phyloP scores from a whole-genome alignment of 2,888 invertebrate genomes.

The Yponomeuta sedellus region DNA sequence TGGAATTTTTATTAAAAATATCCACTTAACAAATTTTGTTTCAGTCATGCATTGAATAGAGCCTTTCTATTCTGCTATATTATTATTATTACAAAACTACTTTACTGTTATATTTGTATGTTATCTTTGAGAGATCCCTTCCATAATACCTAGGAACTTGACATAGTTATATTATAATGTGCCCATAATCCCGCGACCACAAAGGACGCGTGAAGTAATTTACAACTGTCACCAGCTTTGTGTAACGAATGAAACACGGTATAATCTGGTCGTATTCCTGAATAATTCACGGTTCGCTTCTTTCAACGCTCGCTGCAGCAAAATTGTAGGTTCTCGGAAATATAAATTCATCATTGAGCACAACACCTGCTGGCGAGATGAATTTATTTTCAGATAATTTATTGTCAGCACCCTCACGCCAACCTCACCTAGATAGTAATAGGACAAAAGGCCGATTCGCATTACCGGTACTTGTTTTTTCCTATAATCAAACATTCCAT shows the following conservation, averaged over 20 bases:
- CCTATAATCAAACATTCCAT: too few species aligned
- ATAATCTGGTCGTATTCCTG: not conserved
- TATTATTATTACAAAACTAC: too few species aligned
- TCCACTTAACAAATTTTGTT: too few species aligned
- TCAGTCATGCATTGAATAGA: too few species aligned
- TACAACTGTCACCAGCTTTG: not conserved
- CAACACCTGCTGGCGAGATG: not conserved
- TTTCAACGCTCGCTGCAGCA: not conserved
- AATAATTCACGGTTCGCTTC: not conserved
- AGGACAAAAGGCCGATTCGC: not conserved
- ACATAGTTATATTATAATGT: conserved; percentile 27
- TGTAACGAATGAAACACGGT: not conserved
- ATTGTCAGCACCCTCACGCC: not conserved
- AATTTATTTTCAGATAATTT: not conserved
- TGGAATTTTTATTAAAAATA: too few species aligned
- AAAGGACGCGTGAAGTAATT: not conserved
- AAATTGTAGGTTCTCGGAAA: not conserved
- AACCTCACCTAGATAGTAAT: not conserved
- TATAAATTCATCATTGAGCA: not conserved
- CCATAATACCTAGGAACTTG: too few species aligned
- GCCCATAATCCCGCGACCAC: not conserved
- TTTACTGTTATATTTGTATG: too few species aligned
- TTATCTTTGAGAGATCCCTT: too few species aligned
- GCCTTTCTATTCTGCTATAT: too few species aligned
- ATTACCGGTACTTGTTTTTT: too few species aligned